Evolutionary conservation across 2,888 invertebrate species (phyloP), one percentile per base, ranked within the genome.

Genomic region (Sphaerophoria taeniata): DNA sequence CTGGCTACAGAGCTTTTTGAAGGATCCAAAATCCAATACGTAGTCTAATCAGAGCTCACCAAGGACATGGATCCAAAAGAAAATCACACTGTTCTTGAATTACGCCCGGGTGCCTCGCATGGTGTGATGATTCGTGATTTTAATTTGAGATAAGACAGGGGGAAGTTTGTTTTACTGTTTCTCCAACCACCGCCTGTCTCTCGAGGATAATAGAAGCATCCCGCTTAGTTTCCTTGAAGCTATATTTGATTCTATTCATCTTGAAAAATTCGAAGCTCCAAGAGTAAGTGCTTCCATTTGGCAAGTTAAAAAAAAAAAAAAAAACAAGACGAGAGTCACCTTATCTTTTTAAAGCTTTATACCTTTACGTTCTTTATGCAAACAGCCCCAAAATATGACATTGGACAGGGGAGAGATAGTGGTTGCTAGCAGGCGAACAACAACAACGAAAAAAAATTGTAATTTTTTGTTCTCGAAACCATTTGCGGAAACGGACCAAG

Each of bases 61-160:
- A 79, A 79, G 75, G 75, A 80, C 61, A 76, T 53, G 31, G 60
- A 47, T 63, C 77, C 85, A 73, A 77, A 77, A 45, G 60, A 24
- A 67, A 51, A 69, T 69, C 45, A 51, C 45, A n/a, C 53, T 39
- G 43, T 16, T 16, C 56, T 9, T 63, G 55, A 65, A 75, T 80
- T 72, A 72, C 72, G 67, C 73, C 63, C 70, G 7, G 9, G 9
- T 73, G 70, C 69, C 76, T 77, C 73, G 67, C 81, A 85, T 77
- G 80, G 85, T 81, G 85, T 85, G 76, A 85, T 85, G 85, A 85
- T 85, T 85, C 76, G 56, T 77, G 85, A 85, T 85, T 85, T 85
- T 85, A 85, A 85, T 85, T 85, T 85, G 67, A 85, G 85, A 85
- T 85, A 85, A 85, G 43, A 45, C 39, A 34, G 58, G 47, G 58